These are phyloP conservation scores for Euplexia lucipara DNA, from an alignment of 2,888 invertebrate species.

Conservation along the genomic window DNA sequence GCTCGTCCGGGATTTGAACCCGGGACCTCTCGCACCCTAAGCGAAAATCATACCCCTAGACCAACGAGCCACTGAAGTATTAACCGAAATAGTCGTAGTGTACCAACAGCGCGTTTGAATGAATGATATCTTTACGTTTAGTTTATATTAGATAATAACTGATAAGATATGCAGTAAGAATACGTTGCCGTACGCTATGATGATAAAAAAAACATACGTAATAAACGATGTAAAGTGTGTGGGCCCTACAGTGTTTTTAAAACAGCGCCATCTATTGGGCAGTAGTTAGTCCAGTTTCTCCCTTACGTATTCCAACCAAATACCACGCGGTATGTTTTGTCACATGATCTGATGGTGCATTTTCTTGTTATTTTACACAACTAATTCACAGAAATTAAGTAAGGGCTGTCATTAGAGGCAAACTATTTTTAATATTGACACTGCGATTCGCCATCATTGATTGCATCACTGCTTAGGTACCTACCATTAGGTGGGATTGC, in stretches of 20 bases:
- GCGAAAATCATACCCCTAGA: constrained; percentile 92
- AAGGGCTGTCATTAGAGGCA: no score
- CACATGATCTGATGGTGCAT: background rate
- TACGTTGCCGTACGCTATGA: background rate
- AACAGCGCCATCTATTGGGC: constrained; percentile 70
- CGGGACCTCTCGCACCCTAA: constrained; percentile 91
- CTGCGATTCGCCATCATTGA: no score
- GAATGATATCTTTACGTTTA: rapidly evolving
- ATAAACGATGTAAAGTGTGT: background rate
- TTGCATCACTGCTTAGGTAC: no score
- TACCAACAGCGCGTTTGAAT: background rate
- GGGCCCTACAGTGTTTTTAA: background rate
- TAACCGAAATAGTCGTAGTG: constrained; percentile 56
- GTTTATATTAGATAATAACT: background rate
- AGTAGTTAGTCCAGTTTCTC: constrained; percentile 57
- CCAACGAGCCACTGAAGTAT: constrained; percentile 83
- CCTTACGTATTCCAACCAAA: background rate
- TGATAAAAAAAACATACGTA: background rate
- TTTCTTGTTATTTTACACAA: constrained; percentile 6
- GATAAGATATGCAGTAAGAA: background rate
- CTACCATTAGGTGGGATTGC: no score
- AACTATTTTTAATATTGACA: no score
- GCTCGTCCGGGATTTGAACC: constrained; percentile 92
- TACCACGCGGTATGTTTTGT: background rate
- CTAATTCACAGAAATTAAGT: no score